These are phyloP conservation scores for Rousettus madagascariensis DNA, from an alignment of 2,797 vertebrate genomes.

Conservation along the genomic window DNA sequence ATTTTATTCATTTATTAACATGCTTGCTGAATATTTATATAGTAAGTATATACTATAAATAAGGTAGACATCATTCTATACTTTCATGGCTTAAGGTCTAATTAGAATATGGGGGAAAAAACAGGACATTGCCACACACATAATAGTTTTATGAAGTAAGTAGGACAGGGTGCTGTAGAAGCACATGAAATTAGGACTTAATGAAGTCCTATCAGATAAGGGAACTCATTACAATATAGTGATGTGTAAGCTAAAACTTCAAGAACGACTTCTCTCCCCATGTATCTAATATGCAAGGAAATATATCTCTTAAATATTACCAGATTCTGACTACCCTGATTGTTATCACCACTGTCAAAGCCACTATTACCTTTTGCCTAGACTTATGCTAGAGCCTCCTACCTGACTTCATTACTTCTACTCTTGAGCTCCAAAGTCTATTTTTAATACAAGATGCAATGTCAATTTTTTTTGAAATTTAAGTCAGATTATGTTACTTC, in stretches of 20 bases:
- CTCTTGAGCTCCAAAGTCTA: not conserved
- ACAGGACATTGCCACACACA: not conserved
- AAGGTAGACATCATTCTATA: not conserved
- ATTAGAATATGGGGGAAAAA: not conserved
- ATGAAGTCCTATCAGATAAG: not conserved
- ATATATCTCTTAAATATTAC: not conserved
- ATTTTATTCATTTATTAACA: not conserved
- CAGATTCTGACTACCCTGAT: not conserved
- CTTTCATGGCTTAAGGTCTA: not conserved
- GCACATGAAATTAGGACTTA: not conserved
- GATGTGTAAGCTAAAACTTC: not conserved
- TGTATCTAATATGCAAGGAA: not conserved
- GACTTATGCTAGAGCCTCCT: not conserved
- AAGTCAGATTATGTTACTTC: not conserved
- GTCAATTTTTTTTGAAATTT: not conserved
- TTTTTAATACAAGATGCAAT: not conserved
- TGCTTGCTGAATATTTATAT: not conserved
- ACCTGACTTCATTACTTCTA: not conserved
- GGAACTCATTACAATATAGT: not conserved
- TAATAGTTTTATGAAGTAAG: not conserved
- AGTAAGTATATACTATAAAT: not conserved
- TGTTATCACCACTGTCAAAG: not conserved
- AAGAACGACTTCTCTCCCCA: not conserved
- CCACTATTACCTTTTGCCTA: not conserved
- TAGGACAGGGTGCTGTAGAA: not conserved